Base-by-base conservation (phyloP, 2,888 invertebrate species). In the Coenonympha glycerion region DNA sequence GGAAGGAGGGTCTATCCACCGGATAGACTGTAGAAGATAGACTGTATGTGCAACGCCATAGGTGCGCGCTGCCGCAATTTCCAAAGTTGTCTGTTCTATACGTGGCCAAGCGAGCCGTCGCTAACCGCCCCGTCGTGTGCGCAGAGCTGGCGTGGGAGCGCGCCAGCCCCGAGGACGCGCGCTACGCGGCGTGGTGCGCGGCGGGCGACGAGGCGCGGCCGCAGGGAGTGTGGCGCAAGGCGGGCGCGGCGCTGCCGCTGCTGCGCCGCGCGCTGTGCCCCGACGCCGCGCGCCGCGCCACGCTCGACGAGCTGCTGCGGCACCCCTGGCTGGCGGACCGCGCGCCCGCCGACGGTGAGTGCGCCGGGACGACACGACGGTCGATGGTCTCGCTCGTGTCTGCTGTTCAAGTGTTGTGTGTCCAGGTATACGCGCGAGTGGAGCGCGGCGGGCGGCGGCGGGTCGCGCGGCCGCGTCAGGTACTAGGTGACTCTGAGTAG, bases 61-160 rank as follows among this genome's bases (percentile, higher is more conserved):
- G n/a, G n/a, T n/a, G n/a, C n/a, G n/a, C n/a, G n/a, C n/a, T n/a
- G n/a, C n/a, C n/a, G n/a, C n/a, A n/a, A n/a, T n/a, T n/a, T n/a
- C n/a, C n/a, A n/a, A n/a, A n/a, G n/a, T n/a, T n/a, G n/a, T n/a
- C n/a, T n/a, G n/a, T n/a, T n/a, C n/a, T n/a, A n/a, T n/a, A n/a
- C n/a, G n/a, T n/a, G n/a, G n/a, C n/a, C n/a, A n/a, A n/a, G n/a
- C n/a, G 34, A 13, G 31, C 9, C 2, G 3, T 5, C 1, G 19
- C 18, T 19, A 3, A 3, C 21, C 11, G 11, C 11, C n/a, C 5
- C 16, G 30, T 15, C 33, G 19, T 28, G 22, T 31, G 37, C 37
- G 24, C 82, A 97, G 98, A 98, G 84, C 81, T 99, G 65, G 98
- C 99, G 36, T 99, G 99, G 99, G 95, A 96, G 84, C 92, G 94